Conservation (phyloP, 2,113 vertebrate species). For the Laticauda colubrina region DNA sequence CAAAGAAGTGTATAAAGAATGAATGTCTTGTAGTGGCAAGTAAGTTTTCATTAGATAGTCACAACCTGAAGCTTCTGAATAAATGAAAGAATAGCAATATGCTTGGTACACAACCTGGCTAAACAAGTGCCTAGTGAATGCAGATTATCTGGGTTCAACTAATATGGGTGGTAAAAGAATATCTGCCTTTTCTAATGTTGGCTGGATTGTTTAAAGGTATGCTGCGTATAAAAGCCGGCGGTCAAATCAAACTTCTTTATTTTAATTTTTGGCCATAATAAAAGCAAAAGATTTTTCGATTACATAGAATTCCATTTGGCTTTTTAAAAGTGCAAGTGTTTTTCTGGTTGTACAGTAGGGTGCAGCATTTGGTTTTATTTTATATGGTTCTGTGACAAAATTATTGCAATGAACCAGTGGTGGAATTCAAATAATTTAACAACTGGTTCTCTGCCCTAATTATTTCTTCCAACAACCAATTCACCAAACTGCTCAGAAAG, state of each 20-base stretch:
- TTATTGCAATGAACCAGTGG: not conserved
- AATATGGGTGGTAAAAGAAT: not conserved
- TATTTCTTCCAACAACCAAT: too few relatives aligned
- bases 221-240: not conserved
- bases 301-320: not conserved
- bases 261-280: not conserved
- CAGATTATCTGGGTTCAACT: too few relatives aligned
- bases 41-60: not conserved
- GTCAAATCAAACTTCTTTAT: not conserved
- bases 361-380: conserved; percentile 2
- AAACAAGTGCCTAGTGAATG: not conserved
- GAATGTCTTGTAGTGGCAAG: not conserved
- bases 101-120: not conserved
- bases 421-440: too few relatives aligned
- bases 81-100: not conserved
- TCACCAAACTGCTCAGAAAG: too few relatives aligned
- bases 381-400: conserved; percentile 15
- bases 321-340: not conserved
- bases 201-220: not conserved
- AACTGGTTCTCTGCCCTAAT: too few relatives aligned
- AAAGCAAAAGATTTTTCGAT: not conserved
- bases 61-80: not conserved
- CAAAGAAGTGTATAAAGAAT: not conserved
- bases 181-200: not conserved
- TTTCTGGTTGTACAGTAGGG: not conserved